Evolutionary conservation across 2,888 invertebrate species (phyloP).

Genomic region (Lydus trimaculatus): DNA sequence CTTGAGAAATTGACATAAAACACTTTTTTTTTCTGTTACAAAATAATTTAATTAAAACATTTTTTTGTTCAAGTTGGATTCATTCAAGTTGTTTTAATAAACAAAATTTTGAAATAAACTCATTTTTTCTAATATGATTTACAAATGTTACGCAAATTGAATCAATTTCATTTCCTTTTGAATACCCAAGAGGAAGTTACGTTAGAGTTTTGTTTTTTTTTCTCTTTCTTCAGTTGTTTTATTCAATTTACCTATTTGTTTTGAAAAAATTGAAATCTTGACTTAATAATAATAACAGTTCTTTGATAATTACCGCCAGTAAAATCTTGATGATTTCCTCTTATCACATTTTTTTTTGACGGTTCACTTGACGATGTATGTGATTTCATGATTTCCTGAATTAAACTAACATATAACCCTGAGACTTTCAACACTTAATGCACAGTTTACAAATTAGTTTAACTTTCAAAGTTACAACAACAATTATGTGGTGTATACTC

Average conservation of each 20-base stretch:
- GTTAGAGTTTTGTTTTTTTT: background rate
- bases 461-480: background rate
- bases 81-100: background rate
- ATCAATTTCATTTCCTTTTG: background rate
- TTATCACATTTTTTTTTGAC: background rate
- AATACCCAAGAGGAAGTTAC: background rate
- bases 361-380: background rate
- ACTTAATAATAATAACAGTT: background rate
- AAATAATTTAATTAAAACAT: background rate
- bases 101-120: background rate
- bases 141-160: background rate
- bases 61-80: background rate
- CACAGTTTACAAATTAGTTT: too few species aligned
- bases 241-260: background rate
- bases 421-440: background rate
- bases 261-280: background rate
- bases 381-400: constrained; percentile 3
- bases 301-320: background rate
- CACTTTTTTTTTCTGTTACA: background rate
- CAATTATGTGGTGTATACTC: too few species aligned
- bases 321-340: constrained; percentile 6
- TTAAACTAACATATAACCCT: background rate
- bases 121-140: background rate
- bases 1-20: background rate
- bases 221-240: background rate